Evolutionary conservation across 1,140 invertebrate species (phyloP).

Genomic region (Bombus waltoni): DNA sequence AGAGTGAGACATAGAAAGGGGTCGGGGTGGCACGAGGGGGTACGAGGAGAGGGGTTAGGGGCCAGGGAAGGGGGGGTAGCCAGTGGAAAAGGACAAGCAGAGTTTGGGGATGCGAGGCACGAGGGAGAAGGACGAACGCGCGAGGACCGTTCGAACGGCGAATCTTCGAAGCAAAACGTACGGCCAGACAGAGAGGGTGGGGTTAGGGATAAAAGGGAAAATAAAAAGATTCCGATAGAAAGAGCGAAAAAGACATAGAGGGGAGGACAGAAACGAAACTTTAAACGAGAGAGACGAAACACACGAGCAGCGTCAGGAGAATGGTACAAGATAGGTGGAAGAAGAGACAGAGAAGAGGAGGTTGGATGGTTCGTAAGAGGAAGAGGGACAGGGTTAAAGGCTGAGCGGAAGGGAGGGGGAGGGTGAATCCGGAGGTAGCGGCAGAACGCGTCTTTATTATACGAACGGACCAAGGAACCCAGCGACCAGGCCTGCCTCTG

Average conservation of each 20-base stretch:
- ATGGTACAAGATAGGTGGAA: not conserved
- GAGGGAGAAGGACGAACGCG: conserved; percentile 46
- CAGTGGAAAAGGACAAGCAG: conserved; percentile 40
- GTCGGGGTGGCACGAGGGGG: conserved; percentile 42
- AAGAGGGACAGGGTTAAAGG: not conserved
- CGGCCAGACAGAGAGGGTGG: not conserved
- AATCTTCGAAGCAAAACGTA: conserved; percentile 44
- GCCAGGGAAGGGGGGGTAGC: not conserved
- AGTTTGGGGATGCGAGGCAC: conserved; percentile 18
- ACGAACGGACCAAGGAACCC: conserved; percentile 76
- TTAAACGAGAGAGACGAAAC: conserved; percentile 37
- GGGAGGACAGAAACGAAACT: conserved; percentile 27
- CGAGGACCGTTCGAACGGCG: conserved; percentile 45
- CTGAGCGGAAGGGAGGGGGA: conserved; percentile 15
- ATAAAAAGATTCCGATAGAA: conserved; percentile 58
- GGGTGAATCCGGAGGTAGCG: conserved; percentile 62
- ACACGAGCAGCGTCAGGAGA: conserved; percentile 24
- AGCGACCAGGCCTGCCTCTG: conserved; percentile 74
- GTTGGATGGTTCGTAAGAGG: no score
- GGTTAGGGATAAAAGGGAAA: conserved; percentile 35
- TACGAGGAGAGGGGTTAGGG: not conserved
- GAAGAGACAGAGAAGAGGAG: not conserved
- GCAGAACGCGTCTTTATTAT: conserved; percentile 82
- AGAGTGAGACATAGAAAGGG: conserved; percentile 51
- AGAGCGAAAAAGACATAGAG: conserved; percentile 29